These are phyloP conservation scores for Carposina sasakii DNA, from an alignment of 1,140 invertebrate species.

Conservation along the genomic window DNA sequence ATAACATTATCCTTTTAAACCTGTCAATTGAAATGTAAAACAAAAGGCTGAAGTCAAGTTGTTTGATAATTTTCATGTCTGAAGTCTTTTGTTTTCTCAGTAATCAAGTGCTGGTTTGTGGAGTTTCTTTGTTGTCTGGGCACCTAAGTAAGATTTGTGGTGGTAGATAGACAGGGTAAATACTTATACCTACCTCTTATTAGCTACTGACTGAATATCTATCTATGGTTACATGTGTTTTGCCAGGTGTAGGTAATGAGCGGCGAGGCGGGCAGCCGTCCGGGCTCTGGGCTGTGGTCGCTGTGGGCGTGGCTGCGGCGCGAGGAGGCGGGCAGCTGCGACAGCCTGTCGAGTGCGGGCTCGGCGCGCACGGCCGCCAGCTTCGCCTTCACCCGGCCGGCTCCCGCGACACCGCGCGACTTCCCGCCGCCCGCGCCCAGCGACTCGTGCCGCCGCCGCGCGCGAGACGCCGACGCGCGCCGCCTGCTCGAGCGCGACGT, in stretches of 20 bases:
- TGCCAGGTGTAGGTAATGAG: conserved; percentile 63
- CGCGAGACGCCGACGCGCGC: conserved; percentile 74
- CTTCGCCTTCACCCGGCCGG: conserved; percentile 79
- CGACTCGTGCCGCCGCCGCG: conserved; percentile 75
- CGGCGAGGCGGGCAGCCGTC: conserved; percentile 25
- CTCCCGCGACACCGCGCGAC: conserved; percentile 41
- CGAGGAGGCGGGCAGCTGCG: conserved; percentile 45
- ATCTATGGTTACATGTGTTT: background rate
- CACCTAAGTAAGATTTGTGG: too few relatives aligned
- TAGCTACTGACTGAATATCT: conserved; percentile 16
- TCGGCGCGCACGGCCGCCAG: conserved; percentile 81
- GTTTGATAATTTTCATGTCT: too few relatives aligned
- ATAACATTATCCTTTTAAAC: too few relatives aligned
- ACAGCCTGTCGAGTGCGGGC: conserved; percentile 61
- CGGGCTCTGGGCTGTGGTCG: conserved; percentile 50
- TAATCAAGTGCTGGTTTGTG: too few relatives aligned
- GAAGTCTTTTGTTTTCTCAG: too few relatives aligned
- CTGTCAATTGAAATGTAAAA: too few relatives aligned
- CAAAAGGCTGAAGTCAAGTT: too few relatives aligned
- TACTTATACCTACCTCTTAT: background rate
- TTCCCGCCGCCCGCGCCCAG: conserved; percentile 69
- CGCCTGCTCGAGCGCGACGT: conserved; percentile 73
- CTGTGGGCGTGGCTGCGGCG: conserved; percentile 56
- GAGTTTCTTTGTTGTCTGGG: too few relatives aligned
- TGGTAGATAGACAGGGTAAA: too few relatives aligned